A percentile compares a stretch with the other conserved stretches of the same genome.
Conservation (phyloP, 2,888 invertebrate genomes). For the Pristionchus arcanus region DNA sequence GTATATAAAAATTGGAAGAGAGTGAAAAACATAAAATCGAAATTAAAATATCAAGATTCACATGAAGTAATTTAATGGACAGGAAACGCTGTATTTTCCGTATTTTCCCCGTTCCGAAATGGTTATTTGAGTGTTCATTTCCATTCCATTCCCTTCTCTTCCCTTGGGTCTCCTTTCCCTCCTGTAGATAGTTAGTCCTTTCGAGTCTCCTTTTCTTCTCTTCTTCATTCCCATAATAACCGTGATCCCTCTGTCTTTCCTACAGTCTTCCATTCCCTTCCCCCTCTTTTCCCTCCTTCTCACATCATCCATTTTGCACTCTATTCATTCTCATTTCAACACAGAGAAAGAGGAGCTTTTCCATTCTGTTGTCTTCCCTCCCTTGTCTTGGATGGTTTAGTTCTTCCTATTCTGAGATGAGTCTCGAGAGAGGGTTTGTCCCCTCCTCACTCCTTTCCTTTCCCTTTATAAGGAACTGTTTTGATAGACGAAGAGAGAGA, state of each 20-base stretch:
- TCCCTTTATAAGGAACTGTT: background rate
- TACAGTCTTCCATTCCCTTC: background rate
- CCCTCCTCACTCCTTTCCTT: background rate
- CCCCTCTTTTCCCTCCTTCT: constrained; percentile 17
- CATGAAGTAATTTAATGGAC: background rate
- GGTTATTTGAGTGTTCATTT: constrained; percentile 16
- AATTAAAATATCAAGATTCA: no score
- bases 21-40: no score
- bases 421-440: constrained; percentile 26
- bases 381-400: constrained; percentile 9
- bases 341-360: background rate
- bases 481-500: background rate
- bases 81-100: background rate
- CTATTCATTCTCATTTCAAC: constrained; percentile 42
- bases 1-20: no score
- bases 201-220: background rate
- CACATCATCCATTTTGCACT: constrained; percentile 34
- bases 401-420: constrained; percentile 36
- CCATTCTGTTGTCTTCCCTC: constrained; percentile 15
- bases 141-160: constrained; percentile 1
- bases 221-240: constrained; percentile 42
- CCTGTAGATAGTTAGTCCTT: constrained; percentile 26
- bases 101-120: no score
- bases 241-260: constrained; percentile 13
- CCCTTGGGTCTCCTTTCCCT: constrained; percentile 11